These are phyloP conservation scores for Onychorhynchus coronatus DNA, from an alignment of 2,113 vertebrate species.

Conservation along the genomic window DNA sequence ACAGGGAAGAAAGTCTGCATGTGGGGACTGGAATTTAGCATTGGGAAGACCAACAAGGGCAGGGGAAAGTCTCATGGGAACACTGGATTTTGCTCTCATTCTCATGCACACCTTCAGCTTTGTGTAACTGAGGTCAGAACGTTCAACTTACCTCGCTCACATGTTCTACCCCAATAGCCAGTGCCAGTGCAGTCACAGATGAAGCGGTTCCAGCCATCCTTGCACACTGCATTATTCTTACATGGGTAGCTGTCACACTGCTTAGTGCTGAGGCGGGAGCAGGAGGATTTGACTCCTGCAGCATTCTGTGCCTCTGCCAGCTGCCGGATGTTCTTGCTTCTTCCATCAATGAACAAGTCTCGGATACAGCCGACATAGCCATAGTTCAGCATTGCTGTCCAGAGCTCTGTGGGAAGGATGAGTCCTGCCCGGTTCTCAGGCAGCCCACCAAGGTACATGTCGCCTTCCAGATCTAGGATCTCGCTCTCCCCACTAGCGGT, in stretches of 20 bases:
- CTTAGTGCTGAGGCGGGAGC: conserved; percentile 83
- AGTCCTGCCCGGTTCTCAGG: conserved; percentile 88
- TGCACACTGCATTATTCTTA: conserved; percentile 89
- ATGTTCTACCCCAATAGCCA: conserved; percentile 91
- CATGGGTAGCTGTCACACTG: conserved; percentile 94
- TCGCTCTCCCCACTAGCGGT: conserved; percentile 95
- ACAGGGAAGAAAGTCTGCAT: background rate
- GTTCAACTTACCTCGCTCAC: conserved; percentile 85
- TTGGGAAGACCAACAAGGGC: background rate
- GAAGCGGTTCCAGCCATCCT: conserved; percentile 97
- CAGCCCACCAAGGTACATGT: conserved; percentile 94
- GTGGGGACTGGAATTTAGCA: background rate
- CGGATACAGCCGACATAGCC: conserved; percentile 95
- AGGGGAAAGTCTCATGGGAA: background rate
- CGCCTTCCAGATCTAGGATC: conserved; percentile 94
- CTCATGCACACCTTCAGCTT: background rate
- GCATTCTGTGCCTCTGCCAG: conserved; percentile 89
- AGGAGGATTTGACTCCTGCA: conserved; percentile 88
- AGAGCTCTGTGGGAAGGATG: conserved; percentile 93
- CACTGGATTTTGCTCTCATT: background rate
- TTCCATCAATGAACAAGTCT: conserved; percentile 93
- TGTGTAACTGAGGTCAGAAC: background rate
- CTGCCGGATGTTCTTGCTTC: conserved; percentile 95
- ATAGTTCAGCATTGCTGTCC: conserved; percentile 98
- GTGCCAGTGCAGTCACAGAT: conserved; percentile 94